Evolutionary conservation across 2,888 invertebrate genomes (phyloP), one percentile per base, ranked within the genome.

Genomic region (Lottia gigantea): DNA sequence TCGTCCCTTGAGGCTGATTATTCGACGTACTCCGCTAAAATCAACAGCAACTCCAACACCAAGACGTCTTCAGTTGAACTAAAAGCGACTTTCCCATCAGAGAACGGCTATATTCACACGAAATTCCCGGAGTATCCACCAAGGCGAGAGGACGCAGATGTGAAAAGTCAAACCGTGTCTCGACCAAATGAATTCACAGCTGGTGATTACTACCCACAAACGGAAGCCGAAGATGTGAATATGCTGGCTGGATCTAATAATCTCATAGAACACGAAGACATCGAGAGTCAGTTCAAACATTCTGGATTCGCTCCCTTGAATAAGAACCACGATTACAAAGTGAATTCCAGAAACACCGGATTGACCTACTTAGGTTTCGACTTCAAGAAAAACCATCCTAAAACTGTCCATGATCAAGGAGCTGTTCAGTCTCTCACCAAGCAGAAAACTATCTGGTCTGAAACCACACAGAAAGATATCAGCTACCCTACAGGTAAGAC

Each of bases 371-470:
- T 55, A 19, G 55, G 55, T 2, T 55, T 55, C 0, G 55, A 55
- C 15, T 55, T 55, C 55, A 55, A 55, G 23, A 19, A 55, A 12
- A n/a, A 12, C 23, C 19, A 55, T 23, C 55, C 55, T 19, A 55
- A 55, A 55, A 0, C 55, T 23, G 19, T 23, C 12, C 19, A 55
- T 6, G 19, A 19, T 4, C 12, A 55, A 23, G 55, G 11, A 8
- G 55, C 55, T 55, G 40, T 40, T 1, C 40, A 40, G 40, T 23
- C 19, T 11, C 55, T 55, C 19, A 23, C 23, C 23, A 55, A 64
- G 19, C 71, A 71, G 64, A 71, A 71, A 31, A 71, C 67, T 14
- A 63, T 71, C 15, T 55, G 47, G 71, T 67, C 67, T 25, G 71
- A 71, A 46, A 19, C 49, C 14, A 64, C 55, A 15, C 49, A 47